Conservation (phyloP, 2,113 vertebrate genomes). For the Gymnorhina tibicen region DNA sequence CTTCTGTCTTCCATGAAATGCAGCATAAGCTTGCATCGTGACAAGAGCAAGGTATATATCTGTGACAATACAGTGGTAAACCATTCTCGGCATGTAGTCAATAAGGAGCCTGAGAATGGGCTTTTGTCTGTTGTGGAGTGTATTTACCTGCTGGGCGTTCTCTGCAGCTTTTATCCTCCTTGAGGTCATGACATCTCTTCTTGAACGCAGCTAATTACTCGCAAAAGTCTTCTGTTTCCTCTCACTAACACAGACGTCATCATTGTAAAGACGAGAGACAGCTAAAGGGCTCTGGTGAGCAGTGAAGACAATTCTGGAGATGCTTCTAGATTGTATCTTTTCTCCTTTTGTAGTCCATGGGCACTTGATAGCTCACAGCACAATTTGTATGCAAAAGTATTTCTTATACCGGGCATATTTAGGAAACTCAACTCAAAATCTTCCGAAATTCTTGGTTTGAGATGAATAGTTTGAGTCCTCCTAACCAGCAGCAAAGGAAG, state of each 20-base stretch:
- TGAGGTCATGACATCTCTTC: not conserved
- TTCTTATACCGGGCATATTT: not conserved
- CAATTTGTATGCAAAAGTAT: not conserved
- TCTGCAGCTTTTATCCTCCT: not conserved
- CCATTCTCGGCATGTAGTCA: not conserved
- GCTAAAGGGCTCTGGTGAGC: not conserved
- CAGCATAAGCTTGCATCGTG: not conserved
- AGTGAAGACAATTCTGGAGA: not conserved
- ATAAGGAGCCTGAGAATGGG: not conserved
- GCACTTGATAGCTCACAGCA: not conserved
- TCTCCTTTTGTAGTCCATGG: not conserved
- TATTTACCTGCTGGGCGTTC: not conserved
- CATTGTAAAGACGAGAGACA: not conserved
- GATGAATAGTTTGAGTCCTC: not conserved
- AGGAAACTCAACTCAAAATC: not conserved
- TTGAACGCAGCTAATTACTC: not conserved
- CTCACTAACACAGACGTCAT: not conserved
- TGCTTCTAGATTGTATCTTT: not conserved
- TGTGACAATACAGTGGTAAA: not conserved
- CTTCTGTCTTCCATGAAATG: not conserved
- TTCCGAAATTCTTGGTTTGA: not conserved
- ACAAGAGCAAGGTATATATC: not conserved
- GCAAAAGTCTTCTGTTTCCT: not conserved
- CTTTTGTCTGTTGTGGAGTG: not conserved
- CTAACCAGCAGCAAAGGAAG: not conserved